Conservation (phyloP, 1,140 invertebrate species). For the Scaptomyza graminum region DNA sequence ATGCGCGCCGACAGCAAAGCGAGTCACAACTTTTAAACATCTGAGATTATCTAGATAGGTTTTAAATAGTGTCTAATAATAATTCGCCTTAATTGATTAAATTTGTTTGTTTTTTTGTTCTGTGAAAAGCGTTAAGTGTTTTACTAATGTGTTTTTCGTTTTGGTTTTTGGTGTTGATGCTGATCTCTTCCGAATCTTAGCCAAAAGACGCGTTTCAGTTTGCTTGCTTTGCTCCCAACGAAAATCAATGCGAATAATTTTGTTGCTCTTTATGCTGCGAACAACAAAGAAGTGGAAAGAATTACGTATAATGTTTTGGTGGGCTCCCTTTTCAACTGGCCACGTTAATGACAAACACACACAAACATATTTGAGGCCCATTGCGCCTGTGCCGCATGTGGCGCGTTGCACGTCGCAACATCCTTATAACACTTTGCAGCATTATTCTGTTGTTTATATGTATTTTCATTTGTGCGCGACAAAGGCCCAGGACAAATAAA, state of each 20-base stretch:
- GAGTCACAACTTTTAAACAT: too few species aligned
- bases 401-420: slow-evolving; percentile 25
- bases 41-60: too few species aligned
- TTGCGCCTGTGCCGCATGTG: slow-evolving; percentile 41
- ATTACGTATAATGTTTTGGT: slow-evolving; percentile 26
- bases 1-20: not conserved
- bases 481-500: not conserved
- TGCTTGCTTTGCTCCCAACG: too few species aligned
- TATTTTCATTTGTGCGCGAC: slow-evolving; percentile 36
- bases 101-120: not conserved
- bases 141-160: not conserved
- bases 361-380: slow-evolving; percentile 1
- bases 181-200: not conserved
- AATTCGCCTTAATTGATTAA: too few species aligned
- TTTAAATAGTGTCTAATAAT: too few species aligned
- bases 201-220: not conserved
- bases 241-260: slow-evolving; percentile 13
- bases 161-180: not conserved
- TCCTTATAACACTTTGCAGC: slow-evolving; percentile 22
- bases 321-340: not conserved
- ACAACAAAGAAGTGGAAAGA: slow-evolving; percentile 16
- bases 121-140: not conserved
- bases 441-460: slow-evolving; percentile 35
- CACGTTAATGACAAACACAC: not conserved
- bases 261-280: slow-evolving; percentile 18